These are phyloP conservation scores for Cantharis lateralis DNA, from an alignment of 2,888 invertebrate genomes.

Conservation along the genomic window DNA sequence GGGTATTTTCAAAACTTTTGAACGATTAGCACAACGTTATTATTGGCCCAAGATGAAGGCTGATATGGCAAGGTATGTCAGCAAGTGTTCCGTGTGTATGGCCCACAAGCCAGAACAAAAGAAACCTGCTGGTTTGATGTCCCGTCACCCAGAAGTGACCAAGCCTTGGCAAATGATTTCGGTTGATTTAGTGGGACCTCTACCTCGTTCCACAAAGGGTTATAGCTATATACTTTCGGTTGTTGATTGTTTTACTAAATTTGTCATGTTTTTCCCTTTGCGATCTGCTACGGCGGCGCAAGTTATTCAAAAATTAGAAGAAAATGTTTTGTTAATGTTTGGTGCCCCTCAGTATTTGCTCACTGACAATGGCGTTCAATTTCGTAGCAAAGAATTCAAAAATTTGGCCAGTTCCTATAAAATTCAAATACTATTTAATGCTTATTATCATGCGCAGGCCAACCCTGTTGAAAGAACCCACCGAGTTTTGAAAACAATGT, in stretches of 20 bases:
- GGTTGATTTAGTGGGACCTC: not conserved
- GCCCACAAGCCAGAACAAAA: conserved; percentile 32
- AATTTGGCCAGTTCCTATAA: not conserved
- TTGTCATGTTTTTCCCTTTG: not conserved
- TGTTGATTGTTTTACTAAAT: conserved; percentile 13
- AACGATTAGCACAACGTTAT: conserved; percentile 15
- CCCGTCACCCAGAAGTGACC: not conserved
- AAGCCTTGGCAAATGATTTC: conserved; percentile 39
- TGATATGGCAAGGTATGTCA: conserved; percentile 22
- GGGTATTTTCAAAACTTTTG: conserved; percentile 27
- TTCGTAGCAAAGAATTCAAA: not conserved
- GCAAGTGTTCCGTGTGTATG: conserved; percentile 35
- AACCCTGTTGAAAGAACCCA: conserved; percentile 44
- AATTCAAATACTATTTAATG: not conserved
- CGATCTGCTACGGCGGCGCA: not conserved
- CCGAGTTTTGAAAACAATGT: conserved; percentile 13
- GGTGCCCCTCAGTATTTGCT: not conserved
- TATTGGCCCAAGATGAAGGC: conserved; percentile 32
- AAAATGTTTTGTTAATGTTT: not conserved
- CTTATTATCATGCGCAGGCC: conserved; percentile 40
- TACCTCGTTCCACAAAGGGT: conserved; percentile 4
- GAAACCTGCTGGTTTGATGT: conserved; percentile 20
- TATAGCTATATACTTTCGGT: conserved; percentile 4
- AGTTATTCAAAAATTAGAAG: not conserved
- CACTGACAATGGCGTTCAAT: not conserved